Base-by-base conservation (phyloP, 2,113 vertebrate species). In the Chauna torquata region DNA sequence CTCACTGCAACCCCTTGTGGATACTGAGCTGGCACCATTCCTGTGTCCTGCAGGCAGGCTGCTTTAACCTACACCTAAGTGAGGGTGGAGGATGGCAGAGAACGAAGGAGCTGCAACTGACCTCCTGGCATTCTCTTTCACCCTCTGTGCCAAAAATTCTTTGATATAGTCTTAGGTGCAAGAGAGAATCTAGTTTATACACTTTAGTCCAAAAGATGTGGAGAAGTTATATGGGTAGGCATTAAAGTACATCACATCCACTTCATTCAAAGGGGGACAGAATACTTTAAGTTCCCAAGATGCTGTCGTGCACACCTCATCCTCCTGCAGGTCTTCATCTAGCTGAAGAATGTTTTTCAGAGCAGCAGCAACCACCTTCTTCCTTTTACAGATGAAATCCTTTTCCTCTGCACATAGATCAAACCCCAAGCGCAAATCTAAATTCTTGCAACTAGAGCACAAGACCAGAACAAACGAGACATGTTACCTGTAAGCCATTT, bases 351-450 rank as follows among this genome's bases (percentile, higher is more conserved):
- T 50, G 36, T 95, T 97, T 95, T 98, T 97, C 69, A 99, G 82
- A 61, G 98, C 98, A 36, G 81, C 69, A 50, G 98, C 98, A 74
- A 98, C 98, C 34, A 98, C 88, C 58, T 85, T 96, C 92, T 98
- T 98, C 95, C 99, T 98, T 94, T 98, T 98, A 69, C 78, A 59
- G 68, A 99, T 95, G 95, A 98, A 99, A 28, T 92, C 95, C 44
- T 97, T 97, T 92, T 99, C 99, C 79, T 98, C 95, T 0, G 92
- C 3, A 0, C 99, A 98, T 14, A 98, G 97, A 72, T 94, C 98
- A 44, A 98, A 98, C 45, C 98, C 98, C 96, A 99, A 49, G 3
- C 98, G 98, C 65, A 99, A 94, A 7, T 98, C 97, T 54, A 98
- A 94, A 15, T 95, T 84, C 50, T 96, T 72, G 23, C 55, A 52